phyloP scores from a whole-genome alignment of 2,113 vertebrate genomes.

The Columba livia region DNA sequence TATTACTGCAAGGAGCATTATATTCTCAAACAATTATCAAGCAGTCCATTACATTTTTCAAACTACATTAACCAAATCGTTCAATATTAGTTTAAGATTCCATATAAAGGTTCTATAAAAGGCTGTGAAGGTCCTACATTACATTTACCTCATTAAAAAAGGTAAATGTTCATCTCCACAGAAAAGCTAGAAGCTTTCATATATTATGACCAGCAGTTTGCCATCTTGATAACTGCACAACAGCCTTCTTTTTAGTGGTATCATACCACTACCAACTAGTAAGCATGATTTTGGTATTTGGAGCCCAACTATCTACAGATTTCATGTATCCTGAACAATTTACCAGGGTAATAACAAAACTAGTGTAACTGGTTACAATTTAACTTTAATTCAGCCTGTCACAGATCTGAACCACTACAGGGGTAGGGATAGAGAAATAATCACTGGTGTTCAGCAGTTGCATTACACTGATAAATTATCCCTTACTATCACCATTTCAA shows the following conservation, averaged over 20 bases:
- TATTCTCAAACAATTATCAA: background rate
- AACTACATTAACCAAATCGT: background rate
- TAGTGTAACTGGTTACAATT: background rate
- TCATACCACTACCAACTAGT: background rate
- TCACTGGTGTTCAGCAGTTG: background rate
- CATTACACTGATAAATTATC: background rate
- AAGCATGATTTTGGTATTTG: background rate
- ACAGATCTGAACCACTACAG: background rate
- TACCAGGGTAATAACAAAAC: background rate
- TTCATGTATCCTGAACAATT: background rate
- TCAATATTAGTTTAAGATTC: background rate
- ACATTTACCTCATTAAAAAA: background rate
- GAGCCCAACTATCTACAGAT: background rate
- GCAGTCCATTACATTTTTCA: background rate
- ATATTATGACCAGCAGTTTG: background rate
- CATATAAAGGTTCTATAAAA: background rate
- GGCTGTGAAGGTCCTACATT: background rate
- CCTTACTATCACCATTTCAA: background rate
- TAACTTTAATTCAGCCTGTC: background rate
- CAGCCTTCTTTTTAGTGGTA: background rate
- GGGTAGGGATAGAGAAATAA: background rate
- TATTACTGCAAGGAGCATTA: background rate
- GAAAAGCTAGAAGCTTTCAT: background rate
- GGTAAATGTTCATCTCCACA: background rate
- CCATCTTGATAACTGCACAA: background rate